phyloP scores from a whole-genome alignment of 1,140 invertebrate species.

The Wasmannia auropunctata region DNA sequence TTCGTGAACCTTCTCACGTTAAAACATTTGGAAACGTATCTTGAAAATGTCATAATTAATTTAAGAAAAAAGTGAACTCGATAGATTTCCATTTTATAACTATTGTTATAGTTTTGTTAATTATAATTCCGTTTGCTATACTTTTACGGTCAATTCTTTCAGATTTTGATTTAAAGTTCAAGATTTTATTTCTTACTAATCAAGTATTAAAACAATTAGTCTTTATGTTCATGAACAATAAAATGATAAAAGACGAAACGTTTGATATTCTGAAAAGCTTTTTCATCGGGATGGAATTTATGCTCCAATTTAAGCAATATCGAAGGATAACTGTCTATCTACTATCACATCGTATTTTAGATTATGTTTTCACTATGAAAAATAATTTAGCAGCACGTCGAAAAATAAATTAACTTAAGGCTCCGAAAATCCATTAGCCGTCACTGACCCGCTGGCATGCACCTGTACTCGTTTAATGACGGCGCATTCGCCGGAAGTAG shows the following conservation, averaged over 20 bases:
- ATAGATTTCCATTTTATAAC: neutral
- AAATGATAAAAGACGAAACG: neutral
- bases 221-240: neutral
- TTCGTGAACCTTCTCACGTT: neutral
- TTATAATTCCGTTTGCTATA: neutral
- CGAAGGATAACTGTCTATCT: too few relatives aligned
- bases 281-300: constrained; percentile 18
- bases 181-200: neutral
- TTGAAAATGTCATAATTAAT: neutral
- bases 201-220: neutral
- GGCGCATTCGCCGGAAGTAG: constrained; percentile 28
- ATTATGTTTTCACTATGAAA: neutral
- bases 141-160: neutral
- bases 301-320: neutral
- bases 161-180: neutral
- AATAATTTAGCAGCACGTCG: neutral
- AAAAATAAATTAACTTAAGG: constrained; percentile 28
- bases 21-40: neutral
- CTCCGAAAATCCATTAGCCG: constrained; percentile 30
- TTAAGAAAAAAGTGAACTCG: neutral
- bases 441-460: constrained; percentile 16
- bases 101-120: neutral
- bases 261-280: neutral
- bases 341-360: neutral
- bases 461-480: constrained; percentile 42